Conservation (phyloP, 2,797 vertebrate species). For the Sebastes oblongus region DNA sequence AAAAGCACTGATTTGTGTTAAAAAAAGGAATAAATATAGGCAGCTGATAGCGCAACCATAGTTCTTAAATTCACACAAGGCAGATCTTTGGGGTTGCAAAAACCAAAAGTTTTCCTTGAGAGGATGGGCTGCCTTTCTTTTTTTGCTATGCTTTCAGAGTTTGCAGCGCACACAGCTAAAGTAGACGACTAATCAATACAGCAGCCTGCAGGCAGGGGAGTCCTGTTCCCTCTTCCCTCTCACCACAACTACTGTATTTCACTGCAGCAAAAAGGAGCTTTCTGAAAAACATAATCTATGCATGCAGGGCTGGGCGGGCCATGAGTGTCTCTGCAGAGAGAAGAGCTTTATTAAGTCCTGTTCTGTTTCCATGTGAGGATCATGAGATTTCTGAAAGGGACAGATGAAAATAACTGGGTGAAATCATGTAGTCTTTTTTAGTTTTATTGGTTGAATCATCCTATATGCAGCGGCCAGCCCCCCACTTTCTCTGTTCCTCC, state of each 20-base stretch:
- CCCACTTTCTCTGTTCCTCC: not conserved
- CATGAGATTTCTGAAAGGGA: not conserved
- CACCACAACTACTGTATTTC: conserved; percentile 57
- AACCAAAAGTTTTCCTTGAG: conserved; percentile 21
- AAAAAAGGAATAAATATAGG: not conserved
- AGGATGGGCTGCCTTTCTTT: conserved; percentile 22
- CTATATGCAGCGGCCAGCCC: not conserved
- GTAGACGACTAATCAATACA: conserved; percentile 76
- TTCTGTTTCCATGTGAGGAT: conserved; percentile 19
- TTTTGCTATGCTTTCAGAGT: conserved; percentile 59
- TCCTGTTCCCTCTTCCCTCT: conserved; percentile 60
- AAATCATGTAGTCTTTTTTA: not conserved
- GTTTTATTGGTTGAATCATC: not conserved
- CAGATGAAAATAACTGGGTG: not conserved
- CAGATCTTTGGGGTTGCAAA: conserved; percentile 1
- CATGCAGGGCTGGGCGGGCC: conserved; percentile 6
- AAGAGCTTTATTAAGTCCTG: not conserved
- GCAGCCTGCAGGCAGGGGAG: conserved; percentile 63
- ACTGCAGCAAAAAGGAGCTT: conserved; percentile 74
- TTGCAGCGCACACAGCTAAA: conserved; percentile 74
- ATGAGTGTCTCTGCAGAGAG: not conserved
- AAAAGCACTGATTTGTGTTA: not conserved
- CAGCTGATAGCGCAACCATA: not conserved
- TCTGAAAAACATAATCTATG: conserved; percentile 40
- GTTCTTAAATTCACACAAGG: not conserved